Evolutionary conservation across 2,113 vertebrate species (phyloP).

Genomic region (Lagopus muta): DNA sequence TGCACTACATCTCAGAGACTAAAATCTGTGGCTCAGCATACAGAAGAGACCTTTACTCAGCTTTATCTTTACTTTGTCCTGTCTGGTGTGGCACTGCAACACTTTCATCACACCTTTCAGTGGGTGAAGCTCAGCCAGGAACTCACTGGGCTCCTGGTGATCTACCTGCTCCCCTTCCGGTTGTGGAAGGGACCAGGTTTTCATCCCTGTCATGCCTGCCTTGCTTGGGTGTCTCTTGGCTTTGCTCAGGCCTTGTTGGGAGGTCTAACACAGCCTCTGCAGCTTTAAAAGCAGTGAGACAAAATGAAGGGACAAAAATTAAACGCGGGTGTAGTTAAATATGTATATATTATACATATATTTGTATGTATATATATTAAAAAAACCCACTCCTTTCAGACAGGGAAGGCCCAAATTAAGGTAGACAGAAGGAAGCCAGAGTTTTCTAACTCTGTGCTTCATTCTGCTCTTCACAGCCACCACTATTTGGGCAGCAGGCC

Average conservation of each 20-base stretch:
- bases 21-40: not conserved
- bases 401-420: not conserved
- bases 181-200: not conserved
- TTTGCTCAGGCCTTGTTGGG: not conserved
- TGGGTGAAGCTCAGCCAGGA: not conserved
- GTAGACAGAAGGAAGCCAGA: not conserved
- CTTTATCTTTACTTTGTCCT: accelerated
- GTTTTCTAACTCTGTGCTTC: not conserved
- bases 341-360: not conserved
- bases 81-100: not conserved
- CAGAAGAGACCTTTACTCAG: not conserved
- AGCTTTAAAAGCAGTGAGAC: not conserved
- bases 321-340: not conserved
- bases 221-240: not conserved
- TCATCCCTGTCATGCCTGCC: accelerated
- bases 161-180: not conserved
- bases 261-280: not conserved
- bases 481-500: not conserved
- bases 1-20: not conserved
- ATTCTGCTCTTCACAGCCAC: not conserved
- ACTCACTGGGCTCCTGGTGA: not conserved
- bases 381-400: not conserved
- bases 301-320: not conserved
- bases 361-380: not conserved
- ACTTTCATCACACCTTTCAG: not conserved